Evolutionary conservation across 2,113 vertebrate genomes (phyloP), one percentile per base, ranked within the genome.

Genomic region (Xenopus borealis): DNA sequence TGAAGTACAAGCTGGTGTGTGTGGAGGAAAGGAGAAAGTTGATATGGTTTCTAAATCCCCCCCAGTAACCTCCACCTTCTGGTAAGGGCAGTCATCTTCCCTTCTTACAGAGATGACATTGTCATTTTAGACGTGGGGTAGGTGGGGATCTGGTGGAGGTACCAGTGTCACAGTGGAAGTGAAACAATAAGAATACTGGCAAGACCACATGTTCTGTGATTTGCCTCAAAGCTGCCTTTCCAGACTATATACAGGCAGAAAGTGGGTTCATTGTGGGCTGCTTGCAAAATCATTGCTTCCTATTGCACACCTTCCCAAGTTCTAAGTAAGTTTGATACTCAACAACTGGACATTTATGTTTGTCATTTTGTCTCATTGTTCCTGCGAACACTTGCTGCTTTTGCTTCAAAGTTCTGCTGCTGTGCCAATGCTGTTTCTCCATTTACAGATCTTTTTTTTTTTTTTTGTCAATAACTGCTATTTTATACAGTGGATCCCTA

Each of bases 1-100:
- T 76, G 69, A 62, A 57, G 30, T 58, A 63, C 61, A 70, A 17
- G 16, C 5, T 50, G 23, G 27, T 3, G 63, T 14, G 40, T 40
- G 17, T 1, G 17, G 47, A 40, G 47, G 14, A 50, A 50, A 50
- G 11, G 47, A 50, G 47, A 50, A 50, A 50, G 11, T 50, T 12
- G 3, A 50, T 50, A 50, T 50, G 11, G 14, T 50, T 50, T 50
- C 47, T 16, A 4, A 3, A 50, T 16, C 10, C 1, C 33, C 47
- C 14, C 3, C 7, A 50, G 14, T 50, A 16, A 50, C 11, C 14
- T 12, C 47, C 47, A 50, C 47, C 33, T 9, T 40, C 33, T 40
- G 8, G 33, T 40, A 40, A 27, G 33, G 33, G 33, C 33, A 40
- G 33, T 40, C 33, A 40, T 1, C 33, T 40, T 40, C 33, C 33